phyloP scores from a whole-genome alignment of 2,888 invertebrate genomes.

The Glyphotaelius pellucidus region DNA sequence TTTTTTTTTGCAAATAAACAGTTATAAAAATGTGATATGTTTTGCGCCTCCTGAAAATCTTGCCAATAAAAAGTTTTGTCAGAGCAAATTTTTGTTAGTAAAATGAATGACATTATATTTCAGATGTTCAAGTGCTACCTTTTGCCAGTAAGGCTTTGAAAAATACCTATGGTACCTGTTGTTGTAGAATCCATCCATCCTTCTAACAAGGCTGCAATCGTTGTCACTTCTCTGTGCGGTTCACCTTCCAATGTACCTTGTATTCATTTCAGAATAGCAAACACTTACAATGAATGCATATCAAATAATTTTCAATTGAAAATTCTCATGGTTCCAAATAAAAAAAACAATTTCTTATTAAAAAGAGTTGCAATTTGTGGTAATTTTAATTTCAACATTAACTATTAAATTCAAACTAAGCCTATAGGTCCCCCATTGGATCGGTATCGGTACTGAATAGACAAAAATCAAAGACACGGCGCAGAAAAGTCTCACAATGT shows the following conservation, averaged over 20 bases:
- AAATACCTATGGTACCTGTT: neutral
- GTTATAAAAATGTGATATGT: neutral
- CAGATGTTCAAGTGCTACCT: neutral
- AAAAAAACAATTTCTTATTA: neutral
- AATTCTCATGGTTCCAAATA: neutral
- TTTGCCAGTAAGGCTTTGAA: neutral
- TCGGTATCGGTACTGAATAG: too few species aligned
- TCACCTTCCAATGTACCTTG: neutral
- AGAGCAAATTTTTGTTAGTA: constrained; percentile 2
- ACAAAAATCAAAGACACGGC: too few species aligned
- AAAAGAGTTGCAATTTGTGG: neutral
- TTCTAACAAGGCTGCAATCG: neutral
- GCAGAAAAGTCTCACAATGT: too few species aligned
- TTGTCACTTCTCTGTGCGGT: neutral
- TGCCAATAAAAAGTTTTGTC: neutral
- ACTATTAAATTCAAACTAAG: neutral
- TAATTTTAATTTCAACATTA: neutral
- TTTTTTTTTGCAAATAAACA: neutral
- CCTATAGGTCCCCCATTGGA: too few species aligned
- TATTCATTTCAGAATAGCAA: neutral
- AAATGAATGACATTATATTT: neutral
- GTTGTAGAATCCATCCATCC: neutral
- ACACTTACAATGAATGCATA: constrained; percentile 2
- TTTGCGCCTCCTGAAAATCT: neutral
- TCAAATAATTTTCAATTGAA: neutral